Base-by-base conservation (phyloP, 2,888 invertebrate species). In the Drosophila kambysellisi region DNA sequence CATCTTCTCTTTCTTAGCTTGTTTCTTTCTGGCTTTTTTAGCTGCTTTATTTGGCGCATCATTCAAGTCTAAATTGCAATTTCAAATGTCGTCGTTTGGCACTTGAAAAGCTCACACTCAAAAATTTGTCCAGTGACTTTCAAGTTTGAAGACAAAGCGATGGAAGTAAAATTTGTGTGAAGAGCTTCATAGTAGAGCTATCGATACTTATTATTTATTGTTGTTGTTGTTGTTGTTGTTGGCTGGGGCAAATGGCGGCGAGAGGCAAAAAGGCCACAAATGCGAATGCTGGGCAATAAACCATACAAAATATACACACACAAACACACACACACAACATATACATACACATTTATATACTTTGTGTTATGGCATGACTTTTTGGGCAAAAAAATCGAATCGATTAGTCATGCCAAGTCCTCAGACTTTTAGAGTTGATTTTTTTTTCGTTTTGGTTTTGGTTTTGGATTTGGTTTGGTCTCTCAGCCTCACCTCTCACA, bases 361-460 rank as follows among this genome's bases (percentile, higher is more conserved):
- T 68, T 76, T 74, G 54, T 58, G 33, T 37, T 80, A 76, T 79
- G 72, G 75, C 82, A 75, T 82, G 89, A 80, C 87, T 87, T 89
- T 85, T 83, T 80, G 65, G 84, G 70, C 89, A 82, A 89, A 87
- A 87, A 87, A 89, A 89, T 84, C 88, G 86, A 86, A 86, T 86
- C 86, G 86, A 89, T 86, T 86, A 89, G 86, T 86, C 86, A 86
- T 86, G 89, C 85, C 85, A 72, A 78, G 74, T 80, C 84, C 82
- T 82, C 86, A 79, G 75, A 54, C 69, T 76, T 78, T 63, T 48
- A 60, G 59, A 82, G 76, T 41, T 74, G 67, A 51, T 52, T 74
- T 62, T 37, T 15, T 30, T 20, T 15, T 35, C 25, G 25, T 37
- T 54, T 41, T 30, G 15, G 37, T 25, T 56, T 43, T 43, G 48